Evolutionary conservation across 1,140 invertebrate species (phyloP), one percentile per base, ranked within the genome.

Genomic region (Drosophila busckii): DNA sequence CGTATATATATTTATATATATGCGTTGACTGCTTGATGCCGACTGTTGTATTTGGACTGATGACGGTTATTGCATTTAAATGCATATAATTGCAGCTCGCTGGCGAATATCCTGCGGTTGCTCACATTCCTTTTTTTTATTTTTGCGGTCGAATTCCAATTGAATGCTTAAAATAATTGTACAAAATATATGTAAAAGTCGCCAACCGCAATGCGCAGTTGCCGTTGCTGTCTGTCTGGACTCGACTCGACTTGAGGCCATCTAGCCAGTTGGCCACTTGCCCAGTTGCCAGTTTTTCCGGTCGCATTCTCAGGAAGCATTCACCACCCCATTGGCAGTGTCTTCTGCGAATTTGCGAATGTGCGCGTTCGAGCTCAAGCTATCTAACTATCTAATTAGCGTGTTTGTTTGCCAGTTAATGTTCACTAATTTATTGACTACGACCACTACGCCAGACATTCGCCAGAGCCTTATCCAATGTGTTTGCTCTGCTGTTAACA

Each of bases 51-150:
- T 22, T 32, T 46, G 22, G 42, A 28, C 71, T 80, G 73, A 80
- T 80, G 73, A 80, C 73, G 73, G 75, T 80, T 82, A 82, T 82
- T 80, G 73, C 73, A 82, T 63, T 80, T 80, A 82, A 80, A 82
- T 80, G 73, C 75, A 80, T 73, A 69, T 80, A 82, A 80, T 80
- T 80, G 73, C 58, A 19, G 42, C 35, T n/a, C n/a, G n/a, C 32
- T 42, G 53, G 25, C 48, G 45, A 35, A 64, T 66, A 62, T 73
- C 64, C 64, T 80, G 73, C 69, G 75, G 75, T 80, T 48, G 58
- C 34, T n/a, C n/a, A n/a, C n/a, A n/a, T n/a, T n/a, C n/a, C 22
- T 26, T 28, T 23, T 52, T 29, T 25, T 52, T 35, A 23, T 5
- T 32, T 49, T 59, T 84, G 80, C 64, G 78, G 78, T 84, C 54